A percentile compares a stretch with the other conserved stretches of the same genome.
Conservation (phyloP, 2,797 vertebrate genomes). For the Vultur gryphus region DNA sequence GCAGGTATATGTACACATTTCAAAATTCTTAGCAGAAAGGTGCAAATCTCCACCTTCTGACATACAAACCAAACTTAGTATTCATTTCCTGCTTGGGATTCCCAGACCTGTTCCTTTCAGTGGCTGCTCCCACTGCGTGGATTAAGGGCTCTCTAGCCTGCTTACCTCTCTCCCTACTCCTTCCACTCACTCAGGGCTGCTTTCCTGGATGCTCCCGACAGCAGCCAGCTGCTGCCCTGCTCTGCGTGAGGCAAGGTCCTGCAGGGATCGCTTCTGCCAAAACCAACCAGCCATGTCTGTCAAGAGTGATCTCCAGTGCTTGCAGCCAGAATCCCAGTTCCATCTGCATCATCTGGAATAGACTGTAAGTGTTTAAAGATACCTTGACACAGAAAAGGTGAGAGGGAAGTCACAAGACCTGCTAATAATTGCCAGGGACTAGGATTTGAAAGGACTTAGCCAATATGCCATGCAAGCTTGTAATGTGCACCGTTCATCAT, state of each 20-base stretch:
- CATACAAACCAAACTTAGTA: background rate
- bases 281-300: background rate
- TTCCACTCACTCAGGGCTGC: background rate
- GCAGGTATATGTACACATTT: background rate
- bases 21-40: background rate
- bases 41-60: background rate
- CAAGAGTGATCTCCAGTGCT: background rate
- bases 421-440: background rate
- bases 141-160: background rate
- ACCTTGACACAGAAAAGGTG: background rate
- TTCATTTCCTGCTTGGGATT: background rate
- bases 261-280: background rate
- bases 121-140: background rate
- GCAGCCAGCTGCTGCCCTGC: background rate
- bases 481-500: background rate
- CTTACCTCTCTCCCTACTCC: background rate
- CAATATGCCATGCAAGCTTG: background rate
- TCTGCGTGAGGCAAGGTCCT: background rate
- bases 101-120: background rate
- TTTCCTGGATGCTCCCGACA: background rate
- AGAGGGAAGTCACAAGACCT: background rate
- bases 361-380: background rate
- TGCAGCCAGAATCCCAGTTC: background rate
- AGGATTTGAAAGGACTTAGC: background rate
- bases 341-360: background rate